Evolutionary conservation across 2,888 invertebrate species (phyloP).

Genomic region (Ormyrus nitidulus): DNA sequence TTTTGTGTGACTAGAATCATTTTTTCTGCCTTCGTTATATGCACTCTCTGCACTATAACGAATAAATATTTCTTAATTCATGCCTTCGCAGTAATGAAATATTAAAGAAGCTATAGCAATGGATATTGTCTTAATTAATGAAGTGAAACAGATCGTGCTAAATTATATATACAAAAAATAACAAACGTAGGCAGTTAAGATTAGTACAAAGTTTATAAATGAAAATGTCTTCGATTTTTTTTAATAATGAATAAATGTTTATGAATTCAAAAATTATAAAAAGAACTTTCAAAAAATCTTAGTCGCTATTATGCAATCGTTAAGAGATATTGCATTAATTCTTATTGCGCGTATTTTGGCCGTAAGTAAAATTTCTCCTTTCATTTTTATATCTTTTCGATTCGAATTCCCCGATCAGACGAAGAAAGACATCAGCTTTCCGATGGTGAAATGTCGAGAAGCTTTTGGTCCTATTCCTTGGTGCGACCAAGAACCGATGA

Average conservation of each 20-base stretch:
- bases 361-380: constrained; percentile 6
- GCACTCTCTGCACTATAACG: constrained; percentile 20
- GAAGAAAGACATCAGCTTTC: neutral
- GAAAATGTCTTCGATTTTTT: too few relatives aligned
- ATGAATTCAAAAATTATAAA: neutral
- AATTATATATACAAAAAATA: too few relatives aligned
- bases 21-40: constrained; percentile 13
- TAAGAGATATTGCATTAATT: constrained; percentile 28
- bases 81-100: neutral
- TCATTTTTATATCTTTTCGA: neutral
- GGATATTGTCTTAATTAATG: too few relatives aligned
- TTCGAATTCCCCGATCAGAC: neutral
- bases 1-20: constrained; percentile 42
- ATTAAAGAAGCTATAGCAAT: neutral
- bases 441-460: constrained; percentile 13
- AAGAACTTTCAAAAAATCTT: constrained; percentile 28
- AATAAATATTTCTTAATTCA: constrained; percentile 11
- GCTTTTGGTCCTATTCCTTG: constrained; percentile 66
- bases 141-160: too few relatives aligned
- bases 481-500: constrained; percentile 62
- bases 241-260: too few relatives aligned
- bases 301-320: constrained; percentile 7
- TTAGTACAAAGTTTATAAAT: neutral
- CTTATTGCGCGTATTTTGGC: constrained; percentile 37
- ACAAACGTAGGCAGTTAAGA: neutral